A percentile compares a stretch with the other conserved stretches of the same genome.
These are phyloP conservation scores for Falco berigora DNA, from an alignment of 2,797 vertebrate genomes.

Conservation along the genomic window DNA sequence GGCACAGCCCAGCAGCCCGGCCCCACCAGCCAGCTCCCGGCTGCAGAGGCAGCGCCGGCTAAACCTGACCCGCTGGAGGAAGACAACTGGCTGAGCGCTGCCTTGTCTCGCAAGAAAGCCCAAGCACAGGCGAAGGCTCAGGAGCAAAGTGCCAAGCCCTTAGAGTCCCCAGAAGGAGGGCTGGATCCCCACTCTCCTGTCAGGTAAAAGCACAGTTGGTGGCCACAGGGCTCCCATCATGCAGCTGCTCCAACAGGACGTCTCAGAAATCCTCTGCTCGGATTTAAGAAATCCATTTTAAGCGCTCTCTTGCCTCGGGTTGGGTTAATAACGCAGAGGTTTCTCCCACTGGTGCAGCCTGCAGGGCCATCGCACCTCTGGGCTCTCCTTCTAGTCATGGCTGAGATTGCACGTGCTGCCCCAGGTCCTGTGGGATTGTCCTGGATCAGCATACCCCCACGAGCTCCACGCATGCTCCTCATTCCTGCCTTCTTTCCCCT, in stretches of 20 bases:
- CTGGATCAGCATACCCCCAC: background rate
- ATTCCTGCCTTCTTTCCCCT: background rate
- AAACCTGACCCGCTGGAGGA: background rate
- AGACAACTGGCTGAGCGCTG: slow-evolving; percentile 79
- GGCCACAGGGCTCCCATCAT: rapidly evolving
- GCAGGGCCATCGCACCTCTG: background rate
- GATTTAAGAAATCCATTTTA: background rate
- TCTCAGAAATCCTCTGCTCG: background rate
- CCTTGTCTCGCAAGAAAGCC: slow-evolving; percentile 77
- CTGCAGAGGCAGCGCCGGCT: background rate
- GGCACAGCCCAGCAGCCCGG: background rate
- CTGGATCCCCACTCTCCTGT: background rate
- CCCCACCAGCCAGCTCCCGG: background rate
- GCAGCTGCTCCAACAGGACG: background rate
- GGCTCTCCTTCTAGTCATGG: background rate
- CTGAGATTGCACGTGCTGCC: no score
- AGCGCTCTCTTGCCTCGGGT: background rate
- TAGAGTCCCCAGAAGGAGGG: slow-evolving; percentile 22
- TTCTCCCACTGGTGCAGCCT: background rate
- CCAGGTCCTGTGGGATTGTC: rapidly evolving
- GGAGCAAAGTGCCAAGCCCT: background rate
- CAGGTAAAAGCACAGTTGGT: slow-evolving; percentile 10
- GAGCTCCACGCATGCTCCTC: background rate
- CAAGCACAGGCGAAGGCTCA: slow-evolving; percentile 26
- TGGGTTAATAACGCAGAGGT: rapidly evolving